Conservation (phyloP, 2,113 vertebrate genomes). For the Oostethus manadensis region DNA sequence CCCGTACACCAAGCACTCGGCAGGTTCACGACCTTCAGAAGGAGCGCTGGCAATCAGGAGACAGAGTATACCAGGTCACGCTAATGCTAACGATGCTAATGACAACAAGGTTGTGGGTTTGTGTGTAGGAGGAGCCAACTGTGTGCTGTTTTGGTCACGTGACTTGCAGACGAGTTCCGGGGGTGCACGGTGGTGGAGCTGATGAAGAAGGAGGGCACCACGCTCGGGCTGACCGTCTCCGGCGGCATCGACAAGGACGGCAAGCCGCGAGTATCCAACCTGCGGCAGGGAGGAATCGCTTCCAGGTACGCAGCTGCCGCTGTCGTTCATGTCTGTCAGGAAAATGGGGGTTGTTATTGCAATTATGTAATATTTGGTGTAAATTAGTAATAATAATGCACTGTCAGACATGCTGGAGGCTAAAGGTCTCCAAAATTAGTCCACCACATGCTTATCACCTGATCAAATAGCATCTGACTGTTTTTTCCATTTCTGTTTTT, state of each 20-base stretch:
- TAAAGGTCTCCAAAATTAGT: too few species aligned
- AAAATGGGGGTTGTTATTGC: too few species aligned
- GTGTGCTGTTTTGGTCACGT: not conserved
- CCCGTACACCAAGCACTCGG: slow-evolving; percentile 93
- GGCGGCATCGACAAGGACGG: slow-evolving; percentile 97
- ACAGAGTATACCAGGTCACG: slow-evolving; percentile 95
- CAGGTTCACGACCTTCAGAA: slow-evolving; percentile 86
- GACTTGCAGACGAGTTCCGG: slow-evolving; percentile 88
- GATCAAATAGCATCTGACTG: too few species aligned
- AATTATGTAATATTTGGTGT: too few species aligned
- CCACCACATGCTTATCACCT: too few species aligned
- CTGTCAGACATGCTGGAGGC: too few species aligned
- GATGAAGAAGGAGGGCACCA: slow-evolving; percentile 98
- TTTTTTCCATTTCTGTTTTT: too few species aligned
- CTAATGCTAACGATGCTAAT: slow-evolving; percentile 44
- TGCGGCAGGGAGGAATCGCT: slow-evolving; percentile 94
- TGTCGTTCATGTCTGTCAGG: too few species aligned
- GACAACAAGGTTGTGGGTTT: not conserved
- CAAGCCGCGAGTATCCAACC: slow-evolving; percentile 93
- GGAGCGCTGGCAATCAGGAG: slow-evolving; percentile 94
- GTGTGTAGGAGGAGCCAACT: not conserved
- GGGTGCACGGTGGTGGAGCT: slow-evolving; percentile 92
- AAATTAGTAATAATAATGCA: too few species aligned
- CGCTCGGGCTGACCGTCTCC: slow-evolving; percentile 91
- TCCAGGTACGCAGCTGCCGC: slow-evolving; percentile 77